A percentile compares a stretch with the other conserved stretches of the same genome.
Evolutionary conservation across 2,888 invertebrate genomes (phyloP).

Genomic region (Agrochola lychnidis): DNA sequence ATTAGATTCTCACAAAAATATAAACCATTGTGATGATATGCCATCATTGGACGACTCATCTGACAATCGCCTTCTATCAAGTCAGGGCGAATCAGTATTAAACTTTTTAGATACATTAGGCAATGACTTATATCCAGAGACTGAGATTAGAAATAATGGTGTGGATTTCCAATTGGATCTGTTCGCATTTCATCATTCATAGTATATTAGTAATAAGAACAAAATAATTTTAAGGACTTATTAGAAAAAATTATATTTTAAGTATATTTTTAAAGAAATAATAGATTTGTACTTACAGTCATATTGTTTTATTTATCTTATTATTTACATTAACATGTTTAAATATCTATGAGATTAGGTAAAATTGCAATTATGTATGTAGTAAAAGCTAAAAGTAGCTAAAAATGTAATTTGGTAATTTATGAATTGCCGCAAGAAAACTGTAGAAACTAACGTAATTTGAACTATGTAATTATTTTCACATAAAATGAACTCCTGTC

Average conservation of each 20-base stretch:
- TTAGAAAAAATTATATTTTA: constrained; percentile 60
- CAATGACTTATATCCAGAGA: constrained; percentile 85
- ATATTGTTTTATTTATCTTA: constrained; percentile 59
- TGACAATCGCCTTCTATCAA: constrained; percentile 61
- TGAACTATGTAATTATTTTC: constrained; percentile 2
- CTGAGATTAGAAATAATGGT: constrained; percentile 84
- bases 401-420: constrained; percentile 22
- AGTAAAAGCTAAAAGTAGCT: constrained; percentile 9
- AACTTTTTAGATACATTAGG: constrained; percentile 85
- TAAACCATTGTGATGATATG: constrained; percentile 49
- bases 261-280: constrained; percentile 66
- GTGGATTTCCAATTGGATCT: constrained; percentile 86
- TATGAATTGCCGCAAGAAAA: constrained; percentile 27
- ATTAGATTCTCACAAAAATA: constrained; percentile 49
- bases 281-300: constrained; percentile 67
- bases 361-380: constrained; percentile 34
- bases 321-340: constrained; percentile 39
- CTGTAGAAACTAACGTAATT: constrained; percentile 19
- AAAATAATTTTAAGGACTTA: constrained; percentile 54
- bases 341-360: constrained; percentile 36
- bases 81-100: constrained; percentile 83
- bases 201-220: constrained; percentile 58
- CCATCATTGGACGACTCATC: constrained; percentile 58
- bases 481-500: constrained; percentile 23
- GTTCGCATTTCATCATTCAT: constrained; percentile 84